These are phyloP conservation scores for Micrastur ruficollis DNA, from an alignment of 2,797 vertebrate genomes.

Conservation along the genomic window DNA sequence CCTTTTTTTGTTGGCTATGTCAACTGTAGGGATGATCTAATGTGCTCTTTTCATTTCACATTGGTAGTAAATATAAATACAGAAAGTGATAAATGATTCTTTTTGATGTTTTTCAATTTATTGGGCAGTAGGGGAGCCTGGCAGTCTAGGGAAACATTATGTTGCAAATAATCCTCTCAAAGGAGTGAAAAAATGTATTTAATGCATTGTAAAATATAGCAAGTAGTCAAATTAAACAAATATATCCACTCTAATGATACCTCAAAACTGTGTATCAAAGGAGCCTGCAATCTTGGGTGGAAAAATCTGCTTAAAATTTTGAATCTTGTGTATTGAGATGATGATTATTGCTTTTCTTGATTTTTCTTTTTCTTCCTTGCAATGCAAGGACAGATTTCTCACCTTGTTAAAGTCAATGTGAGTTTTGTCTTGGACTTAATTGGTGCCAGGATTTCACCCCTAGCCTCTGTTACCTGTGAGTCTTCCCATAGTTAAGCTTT, in stretches of 20 bases:
- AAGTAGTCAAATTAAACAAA: constrained; percentile 22
- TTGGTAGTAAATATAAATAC: background rate
- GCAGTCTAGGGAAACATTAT: background rate
- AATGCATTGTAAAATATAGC: background rate
- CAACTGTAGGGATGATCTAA: background rate
- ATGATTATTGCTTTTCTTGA: background rate
- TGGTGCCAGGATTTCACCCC: background rate
- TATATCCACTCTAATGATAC: background rate
- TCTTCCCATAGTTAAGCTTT: background rate
- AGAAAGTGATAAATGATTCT: background rate
- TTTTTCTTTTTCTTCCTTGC: background rate
- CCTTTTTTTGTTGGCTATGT: background rate
- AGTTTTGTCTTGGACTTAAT: background rate
- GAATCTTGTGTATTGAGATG: background rate
- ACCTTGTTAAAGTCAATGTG: background rate
- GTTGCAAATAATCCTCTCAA: constrained; percentile 16
- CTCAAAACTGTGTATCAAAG: background rate
- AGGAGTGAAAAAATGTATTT: background rate
- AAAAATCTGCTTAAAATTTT: background rate
- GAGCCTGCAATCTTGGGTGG: background rate
- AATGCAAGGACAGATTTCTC: background rate
- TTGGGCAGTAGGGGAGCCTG: background rate
- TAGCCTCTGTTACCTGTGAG: background rate
- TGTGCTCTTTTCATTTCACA: background rate
- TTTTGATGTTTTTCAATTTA: constrained; percentile 7